A percentile compares a stretch with the other conserved stretches of the same genome.
Evolutionary conservation across 2,888 invertebrate species (phyloP).

Genomic region (Glyphotaelius pellucidus): DNA sequence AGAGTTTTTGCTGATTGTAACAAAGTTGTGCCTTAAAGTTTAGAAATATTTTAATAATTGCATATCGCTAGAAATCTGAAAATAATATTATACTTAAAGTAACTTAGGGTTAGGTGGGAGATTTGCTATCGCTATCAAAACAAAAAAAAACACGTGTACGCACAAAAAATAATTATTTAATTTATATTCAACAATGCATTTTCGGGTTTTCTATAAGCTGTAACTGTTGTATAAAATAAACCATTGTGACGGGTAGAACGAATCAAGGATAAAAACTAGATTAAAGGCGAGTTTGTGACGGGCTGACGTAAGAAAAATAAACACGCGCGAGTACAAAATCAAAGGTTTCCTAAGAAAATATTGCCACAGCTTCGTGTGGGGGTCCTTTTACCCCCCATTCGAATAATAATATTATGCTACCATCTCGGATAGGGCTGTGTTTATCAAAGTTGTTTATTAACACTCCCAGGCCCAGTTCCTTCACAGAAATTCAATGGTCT

Average conservation of each 20-base stretch:
- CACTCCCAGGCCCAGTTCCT: background rate
- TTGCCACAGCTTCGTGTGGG: slow-evolving; percentile 41
- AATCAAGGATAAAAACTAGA: slow-evolving; percentile 7
- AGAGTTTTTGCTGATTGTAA: no score
- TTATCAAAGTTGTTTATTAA: background rate
- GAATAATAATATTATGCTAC: background rate
- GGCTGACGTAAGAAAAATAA: slow-evolving; percentile 21
- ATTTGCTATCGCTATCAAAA: background rate
- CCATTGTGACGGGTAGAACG: background rate
- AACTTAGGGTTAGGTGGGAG: background rate
- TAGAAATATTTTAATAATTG: no score
- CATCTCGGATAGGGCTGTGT: background rate
- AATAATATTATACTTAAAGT: no score
- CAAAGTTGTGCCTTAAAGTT: no score
- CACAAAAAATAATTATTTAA: background rate
- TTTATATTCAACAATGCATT: background rate
- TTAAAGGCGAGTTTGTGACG: background rate
- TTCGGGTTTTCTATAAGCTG: background rate
- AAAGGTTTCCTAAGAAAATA: slow-evolving; percentile 46
- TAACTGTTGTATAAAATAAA: background rate
- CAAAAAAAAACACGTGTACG: background rate
- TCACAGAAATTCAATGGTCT: no score
- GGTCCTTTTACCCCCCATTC: background rate
- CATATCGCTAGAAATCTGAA: no score
- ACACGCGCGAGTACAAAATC: slow-evolving; percentile 19